Evolutionary conservation across 2,113 vertebrate genomes (phyloP), one percentile per base, ranked within the genome.

Genomic region (Himantopus leucocephalus): DNA sequence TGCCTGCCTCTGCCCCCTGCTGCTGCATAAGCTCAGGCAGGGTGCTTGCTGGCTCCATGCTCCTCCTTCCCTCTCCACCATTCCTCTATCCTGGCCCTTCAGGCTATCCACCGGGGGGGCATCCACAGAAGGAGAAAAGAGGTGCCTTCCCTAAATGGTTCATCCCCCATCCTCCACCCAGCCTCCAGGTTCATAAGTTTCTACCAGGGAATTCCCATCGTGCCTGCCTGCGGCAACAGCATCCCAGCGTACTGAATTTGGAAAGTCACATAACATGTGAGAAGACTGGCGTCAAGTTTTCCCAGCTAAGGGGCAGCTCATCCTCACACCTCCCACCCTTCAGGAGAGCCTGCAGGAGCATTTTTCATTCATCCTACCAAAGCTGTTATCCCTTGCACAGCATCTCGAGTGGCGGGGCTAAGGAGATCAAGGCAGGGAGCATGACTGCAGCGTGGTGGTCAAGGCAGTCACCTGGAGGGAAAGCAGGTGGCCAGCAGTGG

Each of bases 181-280:
- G 12, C 10, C 52, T 79, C 58, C 52, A 79, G 53, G 41, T 30
- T 77, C 10, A 39, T 37, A 35, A 21, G 35, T 47, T 85, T 74
- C 60, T 67, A 45, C 60, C 60, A 53, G 43, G 27, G 35, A 62
- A 67, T 82, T 50, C 53, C 60, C 39, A 5, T 32, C 10, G 17
- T 34, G 50, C 45, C 24, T 66, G 70, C 10, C 50, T 81, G 55
- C 4, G 2, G 23, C 72, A 73, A 14, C 2, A 9, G 8, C 23
- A 81, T 26, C 50, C n/a, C 53, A 35, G 59, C 59, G 11, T 4
- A 43, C 17, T n/a, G 64, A 41, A 63, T 50, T 32, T 5, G 1
- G 24, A 47, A 47, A 1, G 0, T 34, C 66, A 34, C 14, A 8
- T 0, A 59, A 19, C 6, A 0, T 7, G 4, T 16, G 8, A 88